Conservation (phyloP, 2,797 vertebrate genomes). For the Florisuga fusca region DNA sequence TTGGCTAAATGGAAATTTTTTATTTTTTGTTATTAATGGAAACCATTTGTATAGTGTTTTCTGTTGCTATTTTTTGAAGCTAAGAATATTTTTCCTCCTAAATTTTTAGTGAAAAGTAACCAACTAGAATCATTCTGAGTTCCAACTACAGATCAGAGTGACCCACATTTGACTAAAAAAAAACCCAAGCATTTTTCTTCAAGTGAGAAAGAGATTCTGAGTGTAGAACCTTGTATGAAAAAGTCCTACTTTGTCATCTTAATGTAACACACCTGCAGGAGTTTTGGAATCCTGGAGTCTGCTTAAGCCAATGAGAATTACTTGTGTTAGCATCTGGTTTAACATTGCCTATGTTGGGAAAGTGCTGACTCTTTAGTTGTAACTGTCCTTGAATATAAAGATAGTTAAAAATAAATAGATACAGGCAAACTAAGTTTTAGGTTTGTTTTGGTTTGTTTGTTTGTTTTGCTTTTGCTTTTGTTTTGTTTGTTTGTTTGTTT, state of each 20-base stretch:
- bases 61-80: not conserved
- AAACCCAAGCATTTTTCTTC: not conserved
- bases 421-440: no score
- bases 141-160: not conserved
- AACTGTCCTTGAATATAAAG: not conserved
- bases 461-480: no score
- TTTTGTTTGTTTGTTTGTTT: no score
- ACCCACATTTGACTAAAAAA: not conserved
- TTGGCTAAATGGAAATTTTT: fast-evolving
- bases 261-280: not conserved
- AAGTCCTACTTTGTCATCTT: not conserved
- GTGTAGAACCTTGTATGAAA: not conserved
- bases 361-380: not conserved
- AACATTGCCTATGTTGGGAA: not conserved
- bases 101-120: not conserved
- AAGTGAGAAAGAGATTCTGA: not conserved
- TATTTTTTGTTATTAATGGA: not conserved
- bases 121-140: not conserved
- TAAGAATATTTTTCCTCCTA: not conserved
- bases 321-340: not conserved
- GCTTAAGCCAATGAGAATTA: not conserved
- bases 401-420: not conserved
- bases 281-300: not conserved
- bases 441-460: no score
- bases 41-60: not conserved